Percentiles rank a stretch among this genome's conserved stretches.
Evolutionary conservation across 2,888 invertebrate genomes (phyloP).

Genomic region (Hyposoter didymator): DNA sequence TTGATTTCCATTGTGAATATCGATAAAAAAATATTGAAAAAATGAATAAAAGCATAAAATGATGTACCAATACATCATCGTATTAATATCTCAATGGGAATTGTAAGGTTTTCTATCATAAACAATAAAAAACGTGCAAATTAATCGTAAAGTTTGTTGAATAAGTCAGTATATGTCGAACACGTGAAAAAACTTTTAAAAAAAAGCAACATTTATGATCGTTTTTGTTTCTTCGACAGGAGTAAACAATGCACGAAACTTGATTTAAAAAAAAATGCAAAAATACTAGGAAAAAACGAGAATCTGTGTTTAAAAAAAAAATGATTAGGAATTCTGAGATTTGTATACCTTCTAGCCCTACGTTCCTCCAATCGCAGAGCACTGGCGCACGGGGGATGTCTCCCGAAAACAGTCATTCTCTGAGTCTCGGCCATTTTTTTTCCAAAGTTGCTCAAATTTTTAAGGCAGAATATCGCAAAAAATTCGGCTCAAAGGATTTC

Average conservation of each 20-base stretch:
- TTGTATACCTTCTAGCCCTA: slow-evolving; percentile 87
- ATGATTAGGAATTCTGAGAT: neutral
- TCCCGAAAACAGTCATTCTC: slow-evolving; percentile 89
- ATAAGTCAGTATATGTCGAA: neutral
- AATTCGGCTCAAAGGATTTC: neutral
- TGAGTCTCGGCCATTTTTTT: slow-evolving; percentile 89
- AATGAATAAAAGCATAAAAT: no score
- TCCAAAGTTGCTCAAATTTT: neutral
- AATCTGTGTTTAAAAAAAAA: neutral
- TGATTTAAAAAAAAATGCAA: neutral
- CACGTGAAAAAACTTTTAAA: no score
- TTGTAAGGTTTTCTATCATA: neutral
- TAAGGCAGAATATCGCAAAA: neutral
- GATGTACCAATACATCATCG: no score
- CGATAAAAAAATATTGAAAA: no score
- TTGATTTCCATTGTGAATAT: no score
- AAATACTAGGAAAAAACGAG: neutral
- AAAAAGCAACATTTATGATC: neutral
- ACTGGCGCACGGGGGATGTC: slow-evolving; percentile 91
- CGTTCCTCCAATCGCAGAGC: slow-evolving; percentile 90
- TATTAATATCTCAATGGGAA: neutral
- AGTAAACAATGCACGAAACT: neutral
- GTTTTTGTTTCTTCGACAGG: neutral
- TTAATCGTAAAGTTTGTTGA: neutral
- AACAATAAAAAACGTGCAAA: neutral